These are phyloP conservation scores for Oreotrochilus melanogaster DNA, from an alignment of 2,113 vertebrate species.

Conservation along the genomic window DNA sequence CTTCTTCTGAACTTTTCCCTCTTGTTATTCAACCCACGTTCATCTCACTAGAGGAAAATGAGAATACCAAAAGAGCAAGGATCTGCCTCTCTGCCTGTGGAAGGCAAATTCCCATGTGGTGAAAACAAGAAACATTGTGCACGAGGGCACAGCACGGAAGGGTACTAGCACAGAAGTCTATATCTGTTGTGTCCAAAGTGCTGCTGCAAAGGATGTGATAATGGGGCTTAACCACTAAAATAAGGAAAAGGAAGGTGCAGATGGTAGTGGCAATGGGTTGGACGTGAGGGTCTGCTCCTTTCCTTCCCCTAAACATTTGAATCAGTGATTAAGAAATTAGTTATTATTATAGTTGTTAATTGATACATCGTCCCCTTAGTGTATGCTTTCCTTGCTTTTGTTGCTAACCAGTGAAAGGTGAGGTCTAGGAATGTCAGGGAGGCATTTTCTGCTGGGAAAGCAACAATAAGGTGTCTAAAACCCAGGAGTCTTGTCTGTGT, in stretches of 20 bases:
- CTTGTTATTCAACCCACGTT: not conserved
- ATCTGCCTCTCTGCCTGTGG: not conserved
- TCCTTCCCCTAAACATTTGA: not conserved
- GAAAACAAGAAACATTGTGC: accelerated
- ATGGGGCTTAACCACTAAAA: accelerated
- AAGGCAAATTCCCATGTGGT: not conserved
- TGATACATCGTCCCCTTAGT: not conserved
- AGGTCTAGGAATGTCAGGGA: not conserved
- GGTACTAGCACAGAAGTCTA: not conserved
- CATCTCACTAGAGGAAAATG: not conserved
- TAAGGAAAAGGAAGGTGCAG: not conserved
- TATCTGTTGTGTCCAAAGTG: not conserved
- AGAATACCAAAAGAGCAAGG: not conserved
- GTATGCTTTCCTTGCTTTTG: not conserved
- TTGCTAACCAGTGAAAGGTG: not conserved
- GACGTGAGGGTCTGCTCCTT: not conserved
- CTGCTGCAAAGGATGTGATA: not conserved
- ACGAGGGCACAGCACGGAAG: no score
- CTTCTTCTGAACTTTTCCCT: not conserved
- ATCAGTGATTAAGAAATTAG: not conserved
- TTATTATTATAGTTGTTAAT: not conserved
- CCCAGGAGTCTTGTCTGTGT: not conserved
- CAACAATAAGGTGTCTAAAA: not conserved
- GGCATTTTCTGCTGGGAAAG: not conserved
- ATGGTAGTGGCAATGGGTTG: not conserved